A percentile compares a stretch with the other conserved stretches of the same genome.
phyloP scores from a whole-genome alignment of 1,140 invertebrate species.

The Rhopalosiphum padi region DNA sequence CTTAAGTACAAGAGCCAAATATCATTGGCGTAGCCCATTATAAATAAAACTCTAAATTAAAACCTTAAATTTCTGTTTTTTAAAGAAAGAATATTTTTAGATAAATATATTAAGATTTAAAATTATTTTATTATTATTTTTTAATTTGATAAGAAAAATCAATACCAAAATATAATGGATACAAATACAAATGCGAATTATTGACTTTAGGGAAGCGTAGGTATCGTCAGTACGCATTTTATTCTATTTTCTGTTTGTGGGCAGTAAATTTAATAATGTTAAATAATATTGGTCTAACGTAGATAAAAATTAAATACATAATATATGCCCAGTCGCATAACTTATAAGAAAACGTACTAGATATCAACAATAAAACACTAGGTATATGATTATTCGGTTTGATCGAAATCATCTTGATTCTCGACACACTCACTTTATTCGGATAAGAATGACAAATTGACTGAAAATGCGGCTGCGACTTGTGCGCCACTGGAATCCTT shows the following conservation, averaged over 20 bases:
- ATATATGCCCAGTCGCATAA: too few species aligned
- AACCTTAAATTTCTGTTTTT: not conserved
- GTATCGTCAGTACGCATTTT: not conserved
- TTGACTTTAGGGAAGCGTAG: not conserved
- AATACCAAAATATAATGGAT: not conserved
- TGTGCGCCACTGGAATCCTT: conserved; percentile 83
- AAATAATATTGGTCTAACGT: not conserved
- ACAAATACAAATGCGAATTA: too few species aligned
- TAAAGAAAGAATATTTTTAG: too few species aligned
- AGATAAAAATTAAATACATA: not conserved
- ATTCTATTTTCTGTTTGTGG: not conserved
- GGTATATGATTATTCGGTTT: not conserved
- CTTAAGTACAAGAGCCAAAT: not conserved
- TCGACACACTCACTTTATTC: conserved; percentile 18
- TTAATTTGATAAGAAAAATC: not conserved
- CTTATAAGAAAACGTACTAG: too few species aligned
- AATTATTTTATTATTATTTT: not conserved
- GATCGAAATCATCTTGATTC: not conserved
- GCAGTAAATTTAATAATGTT: not conserved
- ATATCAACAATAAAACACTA: too few species aligned
- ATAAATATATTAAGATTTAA: too few species aligned
- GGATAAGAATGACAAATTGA: conserved; percentile 23
- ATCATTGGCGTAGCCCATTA: not conserved
- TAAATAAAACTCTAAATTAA: not conserved
- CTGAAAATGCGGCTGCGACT: conserved; percentile 68